Conservation (phyloP, 2,797 vertebrate species). For the Etheostoma nigrum region DNA sequence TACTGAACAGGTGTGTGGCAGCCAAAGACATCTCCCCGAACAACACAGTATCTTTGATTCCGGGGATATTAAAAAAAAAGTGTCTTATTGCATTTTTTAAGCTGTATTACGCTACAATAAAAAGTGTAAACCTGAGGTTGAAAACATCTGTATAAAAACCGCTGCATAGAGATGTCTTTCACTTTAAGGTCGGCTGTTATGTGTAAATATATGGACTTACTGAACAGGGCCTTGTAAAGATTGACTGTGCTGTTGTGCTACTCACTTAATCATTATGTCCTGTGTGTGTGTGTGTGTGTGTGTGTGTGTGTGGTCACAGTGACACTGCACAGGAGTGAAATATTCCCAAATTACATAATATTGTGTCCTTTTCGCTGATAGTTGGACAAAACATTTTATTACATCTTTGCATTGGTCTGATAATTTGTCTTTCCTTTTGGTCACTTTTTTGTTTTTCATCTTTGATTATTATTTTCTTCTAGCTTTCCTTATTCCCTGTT, state of each 20-base stretch:
- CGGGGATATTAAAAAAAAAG: not conserved
- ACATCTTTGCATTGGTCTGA: not conserved
- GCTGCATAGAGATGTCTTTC: not conserved
- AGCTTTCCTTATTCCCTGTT: not conserved
- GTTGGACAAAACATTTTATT: not conserved
- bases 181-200: not conserved
- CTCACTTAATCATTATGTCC: constrained; percentile 31
- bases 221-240: constrained; percentile 15
- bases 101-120: too few relatives aligned
- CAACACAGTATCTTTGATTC: constrained; percentile 35
- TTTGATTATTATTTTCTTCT: too few relatives aligned
- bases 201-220: constrained; percentile 14
- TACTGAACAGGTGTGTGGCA: constrained; percentile 51
- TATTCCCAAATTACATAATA: not conserved
- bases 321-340: not conserved
- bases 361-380: not conserved
- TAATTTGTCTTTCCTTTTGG: not conserved
- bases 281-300: constrained; percentile 1
- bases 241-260: constrained; percentile 5
- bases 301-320: not conserved
- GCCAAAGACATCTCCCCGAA: constrained; percentile 42
- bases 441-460: not conserved
- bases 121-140: not conserved
- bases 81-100: too few relatives aligned
- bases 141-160: not conserved